phyloP scores from a whole-genome alignment of 2,113 vertebrate genomes.

The Ardeotis arabs region DNA sequence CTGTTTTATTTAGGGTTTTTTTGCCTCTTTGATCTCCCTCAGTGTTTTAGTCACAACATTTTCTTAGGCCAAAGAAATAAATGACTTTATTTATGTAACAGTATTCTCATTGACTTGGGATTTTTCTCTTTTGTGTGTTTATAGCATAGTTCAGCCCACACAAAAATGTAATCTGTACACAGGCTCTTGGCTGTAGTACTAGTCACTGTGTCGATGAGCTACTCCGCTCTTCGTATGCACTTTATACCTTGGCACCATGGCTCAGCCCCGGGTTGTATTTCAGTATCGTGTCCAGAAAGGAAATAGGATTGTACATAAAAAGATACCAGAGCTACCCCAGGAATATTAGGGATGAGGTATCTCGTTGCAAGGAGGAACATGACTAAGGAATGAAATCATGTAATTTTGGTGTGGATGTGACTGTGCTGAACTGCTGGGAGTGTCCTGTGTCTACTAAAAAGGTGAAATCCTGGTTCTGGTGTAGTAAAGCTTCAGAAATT shows the following conservation, averaged over 20 bases:
- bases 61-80: constrained; percentile 15
- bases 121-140: background rate
- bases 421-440: background rate
- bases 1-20: background rate
- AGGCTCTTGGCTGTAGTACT: background rate
- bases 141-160: background rate
- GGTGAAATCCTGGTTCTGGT: background rate
- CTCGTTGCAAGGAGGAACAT: background rate
- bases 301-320: background rate
- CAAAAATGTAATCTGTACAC: background rate
- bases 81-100: constrained; percentile 3
- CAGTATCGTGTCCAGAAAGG: background rate
- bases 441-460: background rate
- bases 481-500: background rate
- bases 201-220: background rate
- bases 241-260: background rate
- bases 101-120: background rate
- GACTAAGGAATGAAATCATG: background rate
- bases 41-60: background rate
- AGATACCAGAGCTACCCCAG: background rate
- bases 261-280: background rate
- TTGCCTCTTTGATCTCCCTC: background rate
- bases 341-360: background rate
- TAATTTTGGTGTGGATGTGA: background rate
- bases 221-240: background rate